These are phyloP conservation scores for Oenanthe melanoleuca DNA, from an alignment of 2,113 vertebrate genomes.

Conservation along the genomic window DNA sequence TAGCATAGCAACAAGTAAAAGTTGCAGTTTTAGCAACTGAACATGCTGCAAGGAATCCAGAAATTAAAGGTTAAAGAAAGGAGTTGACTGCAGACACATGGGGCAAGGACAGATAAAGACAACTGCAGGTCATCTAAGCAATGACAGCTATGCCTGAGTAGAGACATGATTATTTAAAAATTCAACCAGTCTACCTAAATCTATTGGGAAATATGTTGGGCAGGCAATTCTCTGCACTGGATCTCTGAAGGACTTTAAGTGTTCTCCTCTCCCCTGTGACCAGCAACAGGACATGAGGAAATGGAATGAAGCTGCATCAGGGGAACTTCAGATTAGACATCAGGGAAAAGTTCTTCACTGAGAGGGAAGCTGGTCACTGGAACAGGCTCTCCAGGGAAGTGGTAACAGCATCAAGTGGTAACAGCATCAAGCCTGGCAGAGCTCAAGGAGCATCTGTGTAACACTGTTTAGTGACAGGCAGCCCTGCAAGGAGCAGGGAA, in stretches of 20 bases:
- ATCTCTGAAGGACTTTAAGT: neutral
- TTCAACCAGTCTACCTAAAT: neutral
- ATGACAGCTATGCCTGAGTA: neutral
- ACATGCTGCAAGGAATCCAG: neutral
- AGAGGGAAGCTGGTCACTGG: neutral
- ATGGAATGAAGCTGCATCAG: neutral
- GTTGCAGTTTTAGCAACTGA: neutral
- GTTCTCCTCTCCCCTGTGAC: neutral
- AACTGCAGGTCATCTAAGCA: neutral
- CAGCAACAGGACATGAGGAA: rapidly evolving
- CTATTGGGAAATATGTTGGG: neutral
- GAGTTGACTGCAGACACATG: neutral
- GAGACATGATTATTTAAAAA: neutral
- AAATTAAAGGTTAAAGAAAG: neutral
- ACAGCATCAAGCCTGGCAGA: neutral
- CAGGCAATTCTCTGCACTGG: neutral
- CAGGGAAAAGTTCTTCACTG: neutral
- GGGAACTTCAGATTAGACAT: neutral
- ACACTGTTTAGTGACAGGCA: neutral
- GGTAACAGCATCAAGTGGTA: rapidly evolving
- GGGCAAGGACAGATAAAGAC: neutral
- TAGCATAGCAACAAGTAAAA: neutral
- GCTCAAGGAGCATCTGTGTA: neutral
- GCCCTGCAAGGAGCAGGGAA: neutral
- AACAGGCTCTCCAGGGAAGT: neutral